Percentiles rank a stretch among this genome's conserved stretches.
Evolutionary conservation across 2,888 invertebrate species (phyloP).

Genomic region (Acleris emargana): DNA sequence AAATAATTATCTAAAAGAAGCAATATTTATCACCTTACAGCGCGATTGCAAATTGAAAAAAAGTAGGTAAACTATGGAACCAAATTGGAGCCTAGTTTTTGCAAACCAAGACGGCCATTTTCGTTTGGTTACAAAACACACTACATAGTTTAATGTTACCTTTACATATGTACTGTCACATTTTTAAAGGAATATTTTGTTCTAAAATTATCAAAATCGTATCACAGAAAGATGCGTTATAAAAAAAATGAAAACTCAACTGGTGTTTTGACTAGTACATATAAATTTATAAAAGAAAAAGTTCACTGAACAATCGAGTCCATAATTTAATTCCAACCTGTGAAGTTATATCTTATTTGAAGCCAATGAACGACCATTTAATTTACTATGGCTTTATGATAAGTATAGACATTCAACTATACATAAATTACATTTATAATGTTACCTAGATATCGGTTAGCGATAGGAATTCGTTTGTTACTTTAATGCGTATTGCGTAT

Average conservation of each 20-base stretch:
- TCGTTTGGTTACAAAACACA: too few species aligned
- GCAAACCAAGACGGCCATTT: too few species aligned
- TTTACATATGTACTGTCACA: slow-evolving; percentile 19
- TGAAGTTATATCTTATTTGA: slow-evolving; percentile 14
- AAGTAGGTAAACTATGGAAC: too few species aligned
- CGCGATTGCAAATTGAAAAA: too few species aligned
- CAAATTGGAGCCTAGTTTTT: too few species aligned
- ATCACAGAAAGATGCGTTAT: slow-evolving; percentile 72
- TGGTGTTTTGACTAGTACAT: slow-evolving; percentile 75
- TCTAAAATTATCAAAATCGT: slow-evolving; percentile 66
- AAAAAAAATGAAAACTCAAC: slow-evolving; percentile 58
- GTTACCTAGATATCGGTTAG: slow-evolving; percentile 19
- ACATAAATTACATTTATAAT: slow-evolving; percentile 21
- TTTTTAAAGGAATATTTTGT: slow-evolving; percentile 59
- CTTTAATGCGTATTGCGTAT: not conserved
- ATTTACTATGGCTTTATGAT: not conserved
- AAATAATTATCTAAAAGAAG: not conserved
- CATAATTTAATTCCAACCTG: slow-evolving; percentile 1
- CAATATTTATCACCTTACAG: not conserved
- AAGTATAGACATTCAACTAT: slow-evolving; percentile 15
- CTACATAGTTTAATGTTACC: not conserved
- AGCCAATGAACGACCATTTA: not conserved
- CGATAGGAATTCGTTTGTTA: not conserved
- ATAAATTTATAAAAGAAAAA: slow-evolving; percentile 46
- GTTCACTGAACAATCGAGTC: slow-evolving; percentile 19